phyloP scores from a whole-genome alignment of 2,888 invertebrate species.

The Gnatocerus cornutus region DNA sequence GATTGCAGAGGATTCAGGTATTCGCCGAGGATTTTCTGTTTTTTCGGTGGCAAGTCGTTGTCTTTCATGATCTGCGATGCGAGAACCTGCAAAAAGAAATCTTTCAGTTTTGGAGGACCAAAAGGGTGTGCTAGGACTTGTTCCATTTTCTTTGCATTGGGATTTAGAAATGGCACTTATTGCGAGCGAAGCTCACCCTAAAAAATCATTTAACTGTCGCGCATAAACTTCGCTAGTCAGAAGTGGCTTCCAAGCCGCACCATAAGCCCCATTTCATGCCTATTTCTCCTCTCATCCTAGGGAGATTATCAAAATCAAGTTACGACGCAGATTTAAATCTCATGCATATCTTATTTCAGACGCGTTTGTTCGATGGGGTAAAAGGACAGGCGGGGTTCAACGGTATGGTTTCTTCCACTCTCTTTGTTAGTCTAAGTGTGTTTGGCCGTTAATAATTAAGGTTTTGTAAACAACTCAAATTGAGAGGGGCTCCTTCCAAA shows the following conservation, averaged over 20 bases:
- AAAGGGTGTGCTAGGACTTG: no score
- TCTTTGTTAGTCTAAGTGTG: conserved; percentile 64
- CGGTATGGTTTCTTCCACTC: conserved; percentile 33
- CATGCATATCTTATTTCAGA: conserved; percentile 62
- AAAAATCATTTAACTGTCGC: no score
- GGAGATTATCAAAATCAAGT: conserved; percentile 48
- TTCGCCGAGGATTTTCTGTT: conserved; percentile 76
- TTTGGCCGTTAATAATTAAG: conserved; percentile 69
- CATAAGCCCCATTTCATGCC: background rate
- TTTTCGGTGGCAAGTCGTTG: conserved; percentile 80
- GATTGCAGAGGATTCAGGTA: conserved; percentile 66
- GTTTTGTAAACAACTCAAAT: conserved; percentile 67
- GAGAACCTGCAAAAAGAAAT: conserved; percentile 59
- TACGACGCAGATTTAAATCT: conserved; percentile 57
- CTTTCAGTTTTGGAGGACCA: no score
- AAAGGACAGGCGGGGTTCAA: conserved; percentile 20
- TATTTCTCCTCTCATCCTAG: conserved; percentile 17
- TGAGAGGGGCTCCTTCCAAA: conserved; percentile 42
- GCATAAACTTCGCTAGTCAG: no score
- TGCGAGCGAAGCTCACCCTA: no score
- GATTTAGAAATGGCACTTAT: no score
- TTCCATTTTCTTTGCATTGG: no score
- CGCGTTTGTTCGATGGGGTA: conserved; percentile 29
- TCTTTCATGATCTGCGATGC: conserved; percentile 66
- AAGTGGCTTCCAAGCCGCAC: no score